Evolutionary conservation across 2,113 vertebrate species (phyloP), one percentile per base, ranked within the genome.

Genomic region (Gallinago undulata): DNA sequence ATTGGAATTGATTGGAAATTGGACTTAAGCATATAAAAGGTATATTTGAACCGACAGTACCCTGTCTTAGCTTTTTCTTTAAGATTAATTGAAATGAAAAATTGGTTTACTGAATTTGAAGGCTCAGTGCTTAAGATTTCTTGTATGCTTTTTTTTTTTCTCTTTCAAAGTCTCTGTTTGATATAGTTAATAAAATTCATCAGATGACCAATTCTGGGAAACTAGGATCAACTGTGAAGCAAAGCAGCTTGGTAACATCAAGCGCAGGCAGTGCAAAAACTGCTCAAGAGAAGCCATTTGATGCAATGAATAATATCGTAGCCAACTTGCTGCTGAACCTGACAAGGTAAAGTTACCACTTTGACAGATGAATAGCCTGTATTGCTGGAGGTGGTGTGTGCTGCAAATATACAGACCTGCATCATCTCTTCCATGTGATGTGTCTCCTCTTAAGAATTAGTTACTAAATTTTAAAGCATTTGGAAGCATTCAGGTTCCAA

Each of bases 251-350:
- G 33, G 45, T 99, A 76, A 99, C 98, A 53, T 99, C 98, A 14
- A 98, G 98, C 41, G 94, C 92, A 85, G 98, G 98, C 11, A 86
- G 96, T 27, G 82, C 97, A 53, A 98, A 97, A 97, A 95, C 57
- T 16, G 25, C 5, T 1, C 90, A 97, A 5, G 98, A 99, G 95
- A 99, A 99, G 84, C 99, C 99, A 2, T 99, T 99, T 97, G 99
- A 99, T 81, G 97, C 98, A 47, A 99, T 99, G 99, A 99, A 99
- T 97, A 99, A 99, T 96, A 99, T 99, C 5, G 98, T 99, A 88
- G 99, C 99, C 56, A 99, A 99, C 96, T 97, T 99, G 94, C 96
- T 99, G 78, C 98, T 99, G 83, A 99, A 98, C 90, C 97, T 99
- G 55, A 99, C 99, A 84, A 99, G 99, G 99, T 99, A 98, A 97